Conservation (phyloP, 2,113 vertebrate genomes). For the Natator depressus region DNA sequence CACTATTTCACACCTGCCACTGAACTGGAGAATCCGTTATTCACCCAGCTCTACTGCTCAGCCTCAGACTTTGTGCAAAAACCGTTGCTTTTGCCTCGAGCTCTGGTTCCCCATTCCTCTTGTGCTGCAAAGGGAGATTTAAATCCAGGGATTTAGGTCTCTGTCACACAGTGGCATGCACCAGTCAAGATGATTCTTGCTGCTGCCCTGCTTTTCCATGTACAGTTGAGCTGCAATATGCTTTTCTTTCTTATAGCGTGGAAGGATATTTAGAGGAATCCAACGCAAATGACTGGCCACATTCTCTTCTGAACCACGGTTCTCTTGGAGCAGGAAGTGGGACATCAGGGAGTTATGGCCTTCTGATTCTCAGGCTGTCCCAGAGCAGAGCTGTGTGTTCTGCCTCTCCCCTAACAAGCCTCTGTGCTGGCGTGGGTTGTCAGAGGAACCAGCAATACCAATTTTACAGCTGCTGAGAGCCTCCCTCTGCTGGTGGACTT, state of each 20-base stretch:
- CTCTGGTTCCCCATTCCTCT: neutral
- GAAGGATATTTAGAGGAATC: neutral
- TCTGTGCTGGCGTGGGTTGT: neutral
- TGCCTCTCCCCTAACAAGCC: neutral
- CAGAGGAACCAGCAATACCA: neutral
- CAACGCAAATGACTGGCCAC: rapidly evolving
- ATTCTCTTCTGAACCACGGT: neutral
- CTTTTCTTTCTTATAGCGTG: neutral
- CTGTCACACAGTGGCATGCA: rapidly evolving
- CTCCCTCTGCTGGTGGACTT: neutral
- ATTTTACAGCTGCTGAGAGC: neutral
- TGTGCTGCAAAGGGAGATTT: neutral
- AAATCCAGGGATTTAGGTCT: neutral
- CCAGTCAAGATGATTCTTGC: neutral
- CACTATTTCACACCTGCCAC: neutral
- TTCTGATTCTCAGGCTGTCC: neutral
- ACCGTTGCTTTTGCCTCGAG: neutral
- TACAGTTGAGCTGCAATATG: neutral
- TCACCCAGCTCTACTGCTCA: neutral
- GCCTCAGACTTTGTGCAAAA: neutral
- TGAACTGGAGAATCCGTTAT: neutral
- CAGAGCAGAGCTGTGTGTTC: neutral
- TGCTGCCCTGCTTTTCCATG: neutral
- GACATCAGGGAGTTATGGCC: neutral
- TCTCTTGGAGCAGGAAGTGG: neutral